Percentiles rank a stretch among this genome's conserved stretches.
Evolutionary conservation across 2,797 vertebrate genomes (phyloP).

Genomic region (Phoebastria nigripes): DNA sequence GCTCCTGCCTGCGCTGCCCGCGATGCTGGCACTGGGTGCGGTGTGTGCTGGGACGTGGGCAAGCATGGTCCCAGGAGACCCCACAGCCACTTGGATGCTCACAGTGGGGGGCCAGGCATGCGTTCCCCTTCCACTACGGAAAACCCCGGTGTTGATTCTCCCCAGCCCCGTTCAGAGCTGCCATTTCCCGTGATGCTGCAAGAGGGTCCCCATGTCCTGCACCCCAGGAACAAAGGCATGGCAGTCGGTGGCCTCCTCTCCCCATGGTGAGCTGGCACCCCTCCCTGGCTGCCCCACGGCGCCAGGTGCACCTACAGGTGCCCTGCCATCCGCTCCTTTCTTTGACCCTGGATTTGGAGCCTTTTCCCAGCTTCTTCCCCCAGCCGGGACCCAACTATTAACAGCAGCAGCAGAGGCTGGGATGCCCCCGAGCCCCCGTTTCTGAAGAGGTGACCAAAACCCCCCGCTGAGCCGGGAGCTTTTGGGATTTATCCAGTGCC

Average conservation of each 20-base stretch:
- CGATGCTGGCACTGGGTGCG: not conserved
- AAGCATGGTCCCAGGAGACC: not conserved
- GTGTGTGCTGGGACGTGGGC: fast-evolving
- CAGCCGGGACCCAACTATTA: not conserved
- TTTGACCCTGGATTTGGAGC: not conserved
- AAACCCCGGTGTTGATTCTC: not conserved
- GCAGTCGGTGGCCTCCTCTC: not conserved
- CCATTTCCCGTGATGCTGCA: not conserved
- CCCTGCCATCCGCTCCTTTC: fast-evolving
- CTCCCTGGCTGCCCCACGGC: fast-evolving
- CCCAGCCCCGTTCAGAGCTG: not conserved
- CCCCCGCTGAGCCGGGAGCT: not conserved
- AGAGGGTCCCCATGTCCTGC: not conserved
- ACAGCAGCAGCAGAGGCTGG: not conserved
- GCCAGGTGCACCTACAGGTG: fast-evolving
- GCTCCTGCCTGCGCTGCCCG: not conserved
- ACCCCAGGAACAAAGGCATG: not conserved
- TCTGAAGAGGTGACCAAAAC: not conserved
- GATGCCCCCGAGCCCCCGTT: fast-evolving
- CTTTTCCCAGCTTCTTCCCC: not conserved
- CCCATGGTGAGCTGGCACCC: not conserved
- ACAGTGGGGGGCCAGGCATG: not conserved
- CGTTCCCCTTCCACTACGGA: fast-evolving
- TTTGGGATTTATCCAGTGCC: too few relatives aligned
- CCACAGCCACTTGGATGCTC: fast-evolving